Conservation (phyloP, 1,140 invertebrate species). For the Trichomalopsis sarcophagae region DNA sequence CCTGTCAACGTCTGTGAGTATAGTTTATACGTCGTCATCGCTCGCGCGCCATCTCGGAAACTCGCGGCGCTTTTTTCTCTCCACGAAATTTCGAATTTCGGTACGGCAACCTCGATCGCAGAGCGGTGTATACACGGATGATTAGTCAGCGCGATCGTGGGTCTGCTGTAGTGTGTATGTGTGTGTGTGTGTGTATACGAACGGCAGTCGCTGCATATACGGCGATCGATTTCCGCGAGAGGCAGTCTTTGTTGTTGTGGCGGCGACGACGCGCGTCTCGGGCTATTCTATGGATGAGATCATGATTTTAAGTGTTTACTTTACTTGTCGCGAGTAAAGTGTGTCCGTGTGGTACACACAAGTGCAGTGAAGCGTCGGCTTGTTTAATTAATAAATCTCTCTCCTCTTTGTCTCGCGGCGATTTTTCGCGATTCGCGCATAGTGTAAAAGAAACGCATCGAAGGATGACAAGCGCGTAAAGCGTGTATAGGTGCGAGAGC, state of each 20-base stretch:
- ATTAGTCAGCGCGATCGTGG: conserved; percentile 28
- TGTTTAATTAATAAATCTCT: too few relatives aligned
- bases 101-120: neutral
- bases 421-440: too few relatives aligned
- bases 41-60: conserved; percentile 18
- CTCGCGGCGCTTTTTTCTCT: neutral
- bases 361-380: neutral
- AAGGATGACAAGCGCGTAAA: neutral
- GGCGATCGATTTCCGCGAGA: conserved; percentile 1
- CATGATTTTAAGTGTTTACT: too few relatives aligned
- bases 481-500: too few relatives aligned
- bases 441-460: too few relatives aligned
- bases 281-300: neutral
- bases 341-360: too few relatives aligned
- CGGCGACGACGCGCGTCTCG: neutral
- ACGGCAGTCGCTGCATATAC: neutral
- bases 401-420: too few relatives aligned
- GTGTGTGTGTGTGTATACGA: neutral
- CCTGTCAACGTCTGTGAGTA: too few relatives aligned
- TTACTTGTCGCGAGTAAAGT: too few relatives aligned
- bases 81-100: neutral
- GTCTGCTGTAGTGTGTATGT: neutral
- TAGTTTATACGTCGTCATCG: too few relatives aligned
- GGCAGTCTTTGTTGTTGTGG: conserved; percentile 8
- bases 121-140: neutral